Conservation (phyloP, 2,888 invertebrate species). For the Athalia cordata region DNA sequence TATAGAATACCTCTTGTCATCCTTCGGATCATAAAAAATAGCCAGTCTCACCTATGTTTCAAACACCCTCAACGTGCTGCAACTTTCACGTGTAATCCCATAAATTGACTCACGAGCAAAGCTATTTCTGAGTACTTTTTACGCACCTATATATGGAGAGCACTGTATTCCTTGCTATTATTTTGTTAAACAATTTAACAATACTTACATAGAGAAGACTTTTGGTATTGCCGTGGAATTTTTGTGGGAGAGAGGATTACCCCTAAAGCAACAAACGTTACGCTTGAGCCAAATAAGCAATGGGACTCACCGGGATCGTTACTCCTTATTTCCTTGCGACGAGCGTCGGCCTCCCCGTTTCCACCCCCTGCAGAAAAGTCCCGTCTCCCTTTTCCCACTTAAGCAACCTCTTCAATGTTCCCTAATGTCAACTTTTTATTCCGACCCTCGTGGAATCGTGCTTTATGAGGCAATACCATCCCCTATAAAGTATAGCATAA, state of each 20-base stretch:
- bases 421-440: conserved; percentile 49
- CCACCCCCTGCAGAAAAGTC: conserved; percentile 31
- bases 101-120: no score
- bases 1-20: conserved; percentile 19
- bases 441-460: conserved; percentile 45
- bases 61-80: neutral
- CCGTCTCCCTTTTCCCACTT: conserved; percentile 46
- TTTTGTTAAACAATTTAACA: neutral
- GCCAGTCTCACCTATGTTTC: neutral
- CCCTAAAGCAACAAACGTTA: conserved; percentile 38
- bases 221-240: neutral
- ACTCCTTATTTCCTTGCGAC: conserved; percentile 45
- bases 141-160: no score
- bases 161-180: neutral
- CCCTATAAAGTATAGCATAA: conserved; percentile 48
- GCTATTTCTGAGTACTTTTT: no score
- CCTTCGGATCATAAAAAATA: neutral
- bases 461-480: conserved; percentile 49
- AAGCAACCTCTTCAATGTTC: conserved; percentile 47
- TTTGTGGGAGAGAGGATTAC: conserved; percentile 4
- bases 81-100: no score
- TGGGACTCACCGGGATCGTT: conserved; percentile 48
- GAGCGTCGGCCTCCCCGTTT: conserved; percentile 23
- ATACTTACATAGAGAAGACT: conserved; percentile 11
- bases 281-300: conserved; percentile 47